phyloP scores from a whole-genome alignment of 2,797 vertebrate species.

The Chelon auratus region DNA sequence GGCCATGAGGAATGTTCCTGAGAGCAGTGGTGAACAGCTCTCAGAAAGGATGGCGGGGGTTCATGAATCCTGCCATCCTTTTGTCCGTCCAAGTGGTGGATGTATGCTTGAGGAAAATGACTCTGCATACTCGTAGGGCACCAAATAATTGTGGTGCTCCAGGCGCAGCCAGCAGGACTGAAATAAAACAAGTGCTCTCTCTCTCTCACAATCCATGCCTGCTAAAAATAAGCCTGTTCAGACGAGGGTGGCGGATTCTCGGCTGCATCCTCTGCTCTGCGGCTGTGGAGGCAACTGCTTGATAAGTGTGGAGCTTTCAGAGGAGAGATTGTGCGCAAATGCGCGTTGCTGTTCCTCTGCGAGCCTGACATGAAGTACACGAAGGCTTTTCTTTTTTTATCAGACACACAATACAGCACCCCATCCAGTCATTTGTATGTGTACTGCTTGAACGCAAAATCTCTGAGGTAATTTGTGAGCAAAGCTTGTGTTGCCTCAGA shows the following conservation, averaged over 20 bases:
- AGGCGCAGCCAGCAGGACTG: constrained; percentile 76
- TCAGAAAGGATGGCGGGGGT: constrained; percentile 10
- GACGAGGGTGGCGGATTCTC: constrained; percentile 78
- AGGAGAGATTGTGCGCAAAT: constrained; percentile 52
- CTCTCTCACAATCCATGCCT: constrained; percentile 74
- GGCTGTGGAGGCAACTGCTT: constrained; percentile 73
- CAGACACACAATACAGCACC: constrained; percentile 7
- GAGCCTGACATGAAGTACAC: constrained; percentile 27
- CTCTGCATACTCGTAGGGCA: constrained; percentile 71
- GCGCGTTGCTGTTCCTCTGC: constrained; percentile 49
- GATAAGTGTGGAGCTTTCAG: constrained; percentile 65
- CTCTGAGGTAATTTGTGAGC: constrained; percentile 11
- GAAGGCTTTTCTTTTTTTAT: constrained; percentile 38
- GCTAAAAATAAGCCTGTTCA: constrained; percentile 84
- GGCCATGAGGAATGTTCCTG: constrained; percentile 45
- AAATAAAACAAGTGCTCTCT: constrained; percentile 83
- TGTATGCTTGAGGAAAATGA: constrained; percentile 73
- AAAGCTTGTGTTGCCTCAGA: neutral
- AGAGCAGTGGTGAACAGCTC: constrained; percentile 42
- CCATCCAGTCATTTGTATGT: constrained; percentile 12
- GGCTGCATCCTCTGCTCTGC: constrained; percentile 70
- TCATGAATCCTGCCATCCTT: constrained; percentile 70
- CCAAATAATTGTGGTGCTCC: constrained; percentile 79
- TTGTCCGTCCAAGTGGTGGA: constrained; percentile 75
- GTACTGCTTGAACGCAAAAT: constrained; percentile 15